Percentiles rank a stretch among this genome's conserved stretches.
Conservation (phyloP, 2,797 vertebrate genomes). For the Loris lydekkerianus region DNA sequence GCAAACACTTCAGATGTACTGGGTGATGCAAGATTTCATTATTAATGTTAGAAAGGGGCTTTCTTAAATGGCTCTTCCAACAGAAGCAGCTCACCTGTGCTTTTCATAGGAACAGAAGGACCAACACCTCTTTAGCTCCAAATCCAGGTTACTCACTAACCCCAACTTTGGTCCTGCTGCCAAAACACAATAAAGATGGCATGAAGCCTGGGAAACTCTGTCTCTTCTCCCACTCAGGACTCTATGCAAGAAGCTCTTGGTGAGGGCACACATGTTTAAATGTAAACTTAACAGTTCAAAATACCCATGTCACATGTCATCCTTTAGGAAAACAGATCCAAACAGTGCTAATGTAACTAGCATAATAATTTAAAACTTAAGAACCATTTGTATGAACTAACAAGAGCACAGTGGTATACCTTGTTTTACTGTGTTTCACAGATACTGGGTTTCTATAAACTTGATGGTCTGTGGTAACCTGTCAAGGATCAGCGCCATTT, state of each 20-base stretch:
- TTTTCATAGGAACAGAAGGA: neutral
- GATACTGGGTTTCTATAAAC: neutral
- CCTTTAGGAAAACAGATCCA: neutral
- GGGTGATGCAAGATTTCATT: neutral
- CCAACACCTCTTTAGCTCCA: neutral
- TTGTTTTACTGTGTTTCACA: neutral
- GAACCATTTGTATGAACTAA: neutral
- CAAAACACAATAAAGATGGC: neutral
- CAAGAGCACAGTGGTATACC: neutral
- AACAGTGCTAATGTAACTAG: neutral
- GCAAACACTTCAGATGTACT: neutral
- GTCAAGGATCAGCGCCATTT: neutral
- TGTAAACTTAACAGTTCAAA: neutral
- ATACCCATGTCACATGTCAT: neutral
- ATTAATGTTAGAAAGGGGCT: neutral
- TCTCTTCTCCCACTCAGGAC: too few relatives aligned
- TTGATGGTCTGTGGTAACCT: neutral
- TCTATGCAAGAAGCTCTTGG: accelerated
- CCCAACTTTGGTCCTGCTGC: neutral
- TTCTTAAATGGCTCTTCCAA: neutral
- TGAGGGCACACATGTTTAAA: neutral
- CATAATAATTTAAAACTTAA: neutral
- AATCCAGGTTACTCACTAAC: neutral
- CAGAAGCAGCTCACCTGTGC: neutral
- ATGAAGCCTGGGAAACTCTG: neutral